phyloP scores from a whole-genome alignment of 2,888 invertebrate species.

The Pemphredon lugubris region DNA sequence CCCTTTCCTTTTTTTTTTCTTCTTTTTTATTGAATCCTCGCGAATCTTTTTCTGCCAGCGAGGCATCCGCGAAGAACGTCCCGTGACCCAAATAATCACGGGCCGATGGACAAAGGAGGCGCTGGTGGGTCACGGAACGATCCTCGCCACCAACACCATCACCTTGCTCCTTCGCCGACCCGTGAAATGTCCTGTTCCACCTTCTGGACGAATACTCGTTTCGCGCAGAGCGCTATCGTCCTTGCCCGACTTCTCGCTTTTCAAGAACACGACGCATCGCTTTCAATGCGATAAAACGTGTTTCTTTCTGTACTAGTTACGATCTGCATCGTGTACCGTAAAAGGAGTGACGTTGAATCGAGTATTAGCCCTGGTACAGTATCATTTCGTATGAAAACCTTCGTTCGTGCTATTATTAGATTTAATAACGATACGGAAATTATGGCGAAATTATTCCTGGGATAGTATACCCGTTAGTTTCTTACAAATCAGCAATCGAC shows the following conservation, averaged over 20 bases:
- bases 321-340: too few relatives aligned
- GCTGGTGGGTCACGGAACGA: conserved; percentile 29
- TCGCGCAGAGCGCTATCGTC: conserved; percentile 31
- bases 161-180: conserved; percentile 3
- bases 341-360: too few relatives aligned
- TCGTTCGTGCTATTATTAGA: too few relatives aligned
- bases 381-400: too few relatives aligned
- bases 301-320: too few relatives aligned
- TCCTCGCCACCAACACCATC: conserved; percentile 13
- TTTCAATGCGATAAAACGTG: neutral
- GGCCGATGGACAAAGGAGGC: conserved; percentile 60
- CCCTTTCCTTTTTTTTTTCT: too few relatives aligned
- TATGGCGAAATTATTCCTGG: too few relatives aligned
- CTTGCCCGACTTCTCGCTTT: conserved; percentile 52
- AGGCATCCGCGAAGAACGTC: neutral
- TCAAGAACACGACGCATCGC: conserved; percentile 22
- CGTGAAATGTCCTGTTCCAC: conserved; percentile 23
- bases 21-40: neutral
- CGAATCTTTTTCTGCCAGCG: neutral
- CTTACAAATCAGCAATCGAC: too few relatives aligned
- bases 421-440: too few relatives aligned
- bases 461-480: too few relatives aligned
- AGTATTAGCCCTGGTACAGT: too few relatives aligned
- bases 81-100: conserved; percentile 37
- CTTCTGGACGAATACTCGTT: neutral